Evolutionary conservation across 1,140 invertebrate species (phyloP).

Genomic region (Gonatopus flavifemur): DNA sequence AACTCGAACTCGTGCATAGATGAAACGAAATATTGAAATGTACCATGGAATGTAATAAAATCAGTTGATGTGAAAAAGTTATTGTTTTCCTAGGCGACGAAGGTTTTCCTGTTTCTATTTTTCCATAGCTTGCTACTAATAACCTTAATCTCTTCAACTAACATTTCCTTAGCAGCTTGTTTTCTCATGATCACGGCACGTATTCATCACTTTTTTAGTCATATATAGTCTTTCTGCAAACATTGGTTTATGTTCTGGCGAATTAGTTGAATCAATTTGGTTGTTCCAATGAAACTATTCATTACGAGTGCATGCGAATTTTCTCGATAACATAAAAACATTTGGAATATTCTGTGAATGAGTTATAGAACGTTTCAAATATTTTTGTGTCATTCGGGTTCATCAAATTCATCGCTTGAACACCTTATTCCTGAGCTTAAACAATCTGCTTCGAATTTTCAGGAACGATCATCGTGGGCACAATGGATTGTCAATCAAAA

Average conservation of each 20-base stretch:
- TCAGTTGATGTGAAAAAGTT: constrained; percentile 35
- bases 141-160: constrained; percentile 47
- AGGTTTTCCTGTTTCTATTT: constrained; percentile 31
- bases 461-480: constrained; percentile 38
- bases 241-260: too few species aligned
- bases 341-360: too few species aligned
- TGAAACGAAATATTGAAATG: constrained; percentile 12
- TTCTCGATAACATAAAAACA: too few species aligned
- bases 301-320: too few species aligned
- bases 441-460: constrained; percentile 43
- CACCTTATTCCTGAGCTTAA: constrained; percentile 20
- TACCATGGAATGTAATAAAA: constrained; percentile 47
- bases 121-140: constrained; percentile 50
- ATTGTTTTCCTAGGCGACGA: constrained; percentile 36
- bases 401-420: constrained; percentile 4
- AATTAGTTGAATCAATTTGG: too few species aligned
- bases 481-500: constrained; percentile 47
- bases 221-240: too few species aligned
- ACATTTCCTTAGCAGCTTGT: constrained; percentile 25
- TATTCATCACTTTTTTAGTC: too few species aligned
- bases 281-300: too few species aligned
- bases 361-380: too few species aligned
- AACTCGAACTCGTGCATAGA: constrained; percentile 18
- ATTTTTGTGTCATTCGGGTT: too few species aligned
- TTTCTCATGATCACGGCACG: constrained; percentile 6